Percentiles rank a stretch among this genome's conserved stretches.
Evolutionary conservation across 2,113 vertebrate species (phyloP).

Genomic region (Aix galericulata): DNA sequence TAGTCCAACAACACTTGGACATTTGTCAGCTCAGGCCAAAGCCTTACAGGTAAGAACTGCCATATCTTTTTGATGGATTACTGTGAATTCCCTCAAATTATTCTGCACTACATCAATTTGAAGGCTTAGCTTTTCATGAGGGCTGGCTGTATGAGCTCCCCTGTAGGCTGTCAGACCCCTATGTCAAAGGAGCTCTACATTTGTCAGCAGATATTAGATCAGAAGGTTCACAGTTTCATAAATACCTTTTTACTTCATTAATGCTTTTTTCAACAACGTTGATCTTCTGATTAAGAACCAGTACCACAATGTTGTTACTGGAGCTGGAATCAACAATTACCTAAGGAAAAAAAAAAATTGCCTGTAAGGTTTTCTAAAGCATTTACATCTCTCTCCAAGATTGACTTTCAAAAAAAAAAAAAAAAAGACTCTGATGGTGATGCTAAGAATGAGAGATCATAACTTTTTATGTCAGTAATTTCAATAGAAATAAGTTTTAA

Average conservation of each 20-base stretch:
- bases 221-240: not conserved
- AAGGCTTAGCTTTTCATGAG: not conserved
- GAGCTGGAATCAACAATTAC: conserved; percentile 63
- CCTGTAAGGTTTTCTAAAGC: not conserved
- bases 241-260: conserved; percentile 70
- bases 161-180: not conserved
- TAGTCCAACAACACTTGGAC: not conserved
- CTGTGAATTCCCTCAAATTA: not conserved
- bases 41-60: not conserved
- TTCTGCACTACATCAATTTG: not conserved
- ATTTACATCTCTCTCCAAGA: not conserved
- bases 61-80: not conserved
- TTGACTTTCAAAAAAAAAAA: not conserved
- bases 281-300: conserved; percentile 72
- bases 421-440: not conserved
- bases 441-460: not conserved
- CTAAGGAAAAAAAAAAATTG: conserved; percentile 45
- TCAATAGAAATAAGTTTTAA: not conserved
- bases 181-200: not conserved
- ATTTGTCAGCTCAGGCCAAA: not conserved
- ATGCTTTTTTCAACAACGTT: conserved; percentile 72
- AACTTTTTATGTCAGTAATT: not conserved
- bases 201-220: not conserved
- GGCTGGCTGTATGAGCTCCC: not conserved
- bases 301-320: conserved; percentile 56